These are phyloP conservation scores for Tineola bisselliella DNA, from an alignment of 2,888 invertebrate species.

Conservation along the genomic window DNA sequence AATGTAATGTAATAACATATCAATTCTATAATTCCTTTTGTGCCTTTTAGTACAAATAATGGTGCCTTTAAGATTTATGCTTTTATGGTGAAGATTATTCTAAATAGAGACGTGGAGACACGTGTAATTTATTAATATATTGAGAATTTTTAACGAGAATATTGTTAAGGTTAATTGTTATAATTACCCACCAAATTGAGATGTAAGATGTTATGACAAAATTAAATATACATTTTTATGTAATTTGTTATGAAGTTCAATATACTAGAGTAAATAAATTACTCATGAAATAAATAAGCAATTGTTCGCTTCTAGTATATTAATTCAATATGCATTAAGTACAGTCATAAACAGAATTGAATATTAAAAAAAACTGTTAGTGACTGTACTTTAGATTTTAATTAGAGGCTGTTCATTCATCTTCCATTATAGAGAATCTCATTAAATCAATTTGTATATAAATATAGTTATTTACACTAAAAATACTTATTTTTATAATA, in stretches of 20 bases:
- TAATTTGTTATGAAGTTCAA: no score
- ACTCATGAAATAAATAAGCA: no score
- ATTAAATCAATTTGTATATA: background rate
- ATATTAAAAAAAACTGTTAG: no score
- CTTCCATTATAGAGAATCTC: background rate
- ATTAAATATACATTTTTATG: no score
- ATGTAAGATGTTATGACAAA: background rate
- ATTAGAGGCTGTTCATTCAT: background rate
- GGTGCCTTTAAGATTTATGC: slow-evolving; percentile 33
- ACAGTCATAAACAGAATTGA: no score
- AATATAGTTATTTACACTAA: background rate
- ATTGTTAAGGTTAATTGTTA: no score
- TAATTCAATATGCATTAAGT: no score
- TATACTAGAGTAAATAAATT: no score
- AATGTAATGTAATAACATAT: slow-evolving; percentile 2
- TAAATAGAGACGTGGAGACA: no score
- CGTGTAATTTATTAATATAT: no score
- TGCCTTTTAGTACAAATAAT: slow-evolving; percentile 33
- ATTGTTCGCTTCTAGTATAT: no score
- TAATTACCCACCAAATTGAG: background rate
- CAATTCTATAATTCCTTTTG: background rate
- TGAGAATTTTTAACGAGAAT: no score
- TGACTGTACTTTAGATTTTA: background rate
- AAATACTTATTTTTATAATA: slow-evolving; percentile 18
- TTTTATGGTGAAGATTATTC: background rate